These are phyloP conservation scores for Schizopygopsis malacanthus DNA, from an alignment of 2,797 vertebrate species.

Conservation along the genomic window DNA sequence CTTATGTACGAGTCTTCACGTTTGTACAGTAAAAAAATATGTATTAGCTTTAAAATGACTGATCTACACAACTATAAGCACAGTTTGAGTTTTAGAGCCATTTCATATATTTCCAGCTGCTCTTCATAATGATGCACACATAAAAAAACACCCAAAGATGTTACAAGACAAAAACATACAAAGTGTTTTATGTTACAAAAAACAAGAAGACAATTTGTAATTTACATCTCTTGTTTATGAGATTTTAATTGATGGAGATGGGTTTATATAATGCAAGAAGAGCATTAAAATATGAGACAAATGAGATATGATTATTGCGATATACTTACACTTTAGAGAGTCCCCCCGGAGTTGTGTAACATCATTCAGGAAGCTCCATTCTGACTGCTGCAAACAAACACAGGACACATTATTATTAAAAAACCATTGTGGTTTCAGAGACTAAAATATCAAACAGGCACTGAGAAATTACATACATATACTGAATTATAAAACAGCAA, in stretches of 20 bases:
- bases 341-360: not conserved
- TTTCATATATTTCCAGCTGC: not conserved
- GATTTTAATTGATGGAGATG: not conserved
- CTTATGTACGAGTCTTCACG: too few relatives aligned
- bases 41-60: not conserved
- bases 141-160: not conserved
- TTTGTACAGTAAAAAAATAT: not conserved
- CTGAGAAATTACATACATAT: not conserved
- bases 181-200: too few relatives aligned
- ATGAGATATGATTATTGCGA: not conserved
- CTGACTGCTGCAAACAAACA: conserved; percentile 21
- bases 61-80: not conserved
- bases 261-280: not conserved
- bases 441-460: not conserved
- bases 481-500: not conserved
- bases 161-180: too few relatives aligned
- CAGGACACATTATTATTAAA: not conserved
- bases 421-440: not conserved
- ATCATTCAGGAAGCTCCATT: not conserved
- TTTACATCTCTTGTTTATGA: conserved; percentile 14
- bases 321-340: conserved; percentile 17
- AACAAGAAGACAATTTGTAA: not conserved
- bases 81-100: not conserved
- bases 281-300: not conserved
- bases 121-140: conserved; percentile 7